Conservation (phyloP, 2,888 invertebrate species). For the Gnatocerus cornutus region DNA sequence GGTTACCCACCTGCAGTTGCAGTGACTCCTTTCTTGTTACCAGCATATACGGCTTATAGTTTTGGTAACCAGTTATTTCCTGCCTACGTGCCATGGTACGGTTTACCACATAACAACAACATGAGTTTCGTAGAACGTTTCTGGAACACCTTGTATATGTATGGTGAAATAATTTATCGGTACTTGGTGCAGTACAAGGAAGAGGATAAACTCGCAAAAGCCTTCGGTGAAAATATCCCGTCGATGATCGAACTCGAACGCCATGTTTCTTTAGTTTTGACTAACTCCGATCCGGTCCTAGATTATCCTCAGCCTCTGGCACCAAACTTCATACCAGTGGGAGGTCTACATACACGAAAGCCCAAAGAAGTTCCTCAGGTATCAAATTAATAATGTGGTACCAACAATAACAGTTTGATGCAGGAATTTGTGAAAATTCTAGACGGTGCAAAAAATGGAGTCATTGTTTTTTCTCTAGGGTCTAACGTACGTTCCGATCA, state of each 20-base stretch:
- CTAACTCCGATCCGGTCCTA: slow-evolving; percentile 60
- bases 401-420: slow-evolving; percentile 14
- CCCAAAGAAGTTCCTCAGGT: slow-evolving; percentile 51
- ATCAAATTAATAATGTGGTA: not conserved
- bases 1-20: slow-evolving; percentile 52
- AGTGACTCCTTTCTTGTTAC: slow-evolving; percentile 51
- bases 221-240: slow-evolving; percentile 54
- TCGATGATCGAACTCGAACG: slow-evolving; percentile 53
- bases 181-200: slow-evolving; percentile 27
- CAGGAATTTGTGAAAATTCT: slow-evolving; percentile 64
- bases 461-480: slow-evolving; percentile 68
- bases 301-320: slow-evolving; percentile 61
- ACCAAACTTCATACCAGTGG: slow-evolving; percentile 64
- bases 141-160: slow-evolving; percentile 52
- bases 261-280: slow-evolving; percentile 57
- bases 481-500: slow-evolving; percentile 64
- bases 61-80: slow-evolving; percentile 59
- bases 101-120: slow-evolving; percentile 51
- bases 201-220: slow-evolving; percentile 44
- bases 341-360: slow-evolving; percentile 61
- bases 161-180: slow-evolving; percentile 33
- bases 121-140: slow-evolving; percentile 58
- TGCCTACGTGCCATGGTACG: slow-evolving; percentile 58
- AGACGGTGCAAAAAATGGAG: slow-evolving; percentile 65
- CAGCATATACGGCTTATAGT: slow-evolving; percentile 50